These are phyloP conservation scores for Aphyosemion australe DNA, from an alignment of 2,113 vertebrate genomes.

Conservation along the genomic window DNA sequence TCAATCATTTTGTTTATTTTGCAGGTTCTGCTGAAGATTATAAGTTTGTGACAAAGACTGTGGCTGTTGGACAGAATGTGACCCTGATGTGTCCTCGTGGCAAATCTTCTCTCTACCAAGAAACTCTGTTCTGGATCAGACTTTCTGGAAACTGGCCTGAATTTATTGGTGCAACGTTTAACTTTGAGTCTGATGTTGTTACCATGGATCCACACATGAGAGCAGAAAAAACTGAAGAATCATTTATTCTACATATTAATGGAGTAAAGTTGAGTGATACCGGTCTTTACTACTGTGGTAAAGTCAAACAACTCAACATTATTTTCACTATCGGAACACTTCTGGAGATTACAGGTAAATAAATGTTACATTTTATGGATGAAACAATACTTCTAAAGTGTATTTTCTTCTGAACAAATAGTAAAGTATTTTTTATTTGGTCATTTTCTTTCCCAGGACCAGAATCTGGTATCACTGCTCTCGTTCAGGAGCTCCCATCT, in stretches of 20 bases:
- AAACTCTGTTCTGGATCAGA: slow-evolving; percentile 36
- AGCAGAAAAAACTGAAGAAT: slow-evolving; percentile 25
- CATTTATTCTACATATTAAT: slow-evolving; percentile 42
- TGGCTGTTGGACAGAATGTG: slow-evolving; percentile 30
- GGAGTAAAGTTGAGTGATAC: slow-evolving; percentile 19
- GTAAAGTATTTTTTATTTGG: too few species aligned
- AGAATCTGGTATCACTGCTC: neutral
- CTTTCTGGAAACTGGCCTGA: slow-evolving; percentile 44
- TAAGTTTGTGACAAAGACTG: neutral
- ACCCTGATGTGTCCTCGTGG: slow-evolving; percentile 13
- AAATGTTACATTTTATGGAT: too few species aligned
- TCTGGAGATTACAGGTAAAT: slow-evolving; percentile 13
- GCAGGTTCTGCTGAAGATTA: slow-evolving; percentile 13
- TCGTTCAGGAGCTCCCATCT: neutral
- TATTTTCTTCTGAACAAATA: too few species aligned
- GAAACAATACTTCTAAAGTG: too few species aligned
- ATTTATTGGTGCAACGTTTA: neutral
- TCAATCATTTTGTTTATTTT: neutral
- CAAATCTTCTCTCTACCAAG: fast-evolving
- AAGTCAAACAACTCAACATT: neutral
- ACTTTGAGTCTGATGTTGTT: neutral
- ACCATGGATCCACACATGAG: neutral
- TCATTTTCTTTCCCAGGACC: neutral
- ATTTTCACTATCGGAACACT: neutral
- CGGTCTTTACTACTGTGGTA: slow-evolving; percentile 32